Evolutionary conservation across 2,888 invertebrate genomes (phyloP), one percentile per base, ranked within the genome.

Genomic region (Troilus luridus): DNA sequence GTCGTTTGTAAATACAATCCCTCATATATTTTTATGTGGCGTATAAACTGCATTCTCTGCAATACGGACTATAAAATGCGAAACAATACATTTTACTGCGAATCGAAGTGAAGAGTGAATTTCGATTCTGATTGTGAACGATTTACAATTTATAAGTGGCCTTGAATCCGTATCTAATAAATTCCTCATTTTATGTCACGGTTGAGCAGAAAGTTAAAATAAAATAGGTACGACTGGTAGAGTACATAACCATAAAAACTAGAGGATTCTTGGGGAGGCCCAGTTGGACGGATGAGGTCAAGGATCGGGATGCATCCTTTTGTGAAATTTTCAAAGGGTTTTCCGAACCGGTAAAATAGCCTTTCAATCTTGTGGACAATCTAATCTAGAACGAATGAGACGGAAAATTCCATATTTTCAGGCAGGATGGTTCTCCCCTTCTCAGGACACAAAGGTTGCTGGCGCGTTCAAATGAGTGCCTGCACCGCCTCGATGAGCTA

Each of bases 391-490:
- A 27, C 56, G 85, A 85, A 85, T 85, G 85, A 58, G 56, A 56
- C 56, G 85, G 85, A 85, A 85, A 85, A 85, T 85, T 85, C 85
- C 85, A 85, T 85, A 85, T 85, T 85, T 85, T 85, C 85, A 85
- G 41, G 56, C n/a, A 58, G 56, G 21, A 11, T 85, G 85, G 85
- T 85, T 85, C 41, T 41, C 56, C 85, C 85, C 56, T 85, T 81
- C 56, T 12, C 54, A 21, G n/a, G 85, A 56, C 54, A 54, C 85
- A 85, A 58, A 58, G 85, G 56, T 56, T 17, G 11, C n/a, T 12
- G 41, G 14, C 72, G 17, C 41, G 72, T 77, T 27, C 72, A 77
- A 77, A 77, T 77, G 41, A 77, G 41, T 77, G 41, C 72, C 72
- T 41, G 41, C 41, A 19, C 6, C 27, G 41, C 27, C 72, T 41